Conservation (phyloP, 2,797 vertebrate species). For the Ciconia nigra region DNA sequence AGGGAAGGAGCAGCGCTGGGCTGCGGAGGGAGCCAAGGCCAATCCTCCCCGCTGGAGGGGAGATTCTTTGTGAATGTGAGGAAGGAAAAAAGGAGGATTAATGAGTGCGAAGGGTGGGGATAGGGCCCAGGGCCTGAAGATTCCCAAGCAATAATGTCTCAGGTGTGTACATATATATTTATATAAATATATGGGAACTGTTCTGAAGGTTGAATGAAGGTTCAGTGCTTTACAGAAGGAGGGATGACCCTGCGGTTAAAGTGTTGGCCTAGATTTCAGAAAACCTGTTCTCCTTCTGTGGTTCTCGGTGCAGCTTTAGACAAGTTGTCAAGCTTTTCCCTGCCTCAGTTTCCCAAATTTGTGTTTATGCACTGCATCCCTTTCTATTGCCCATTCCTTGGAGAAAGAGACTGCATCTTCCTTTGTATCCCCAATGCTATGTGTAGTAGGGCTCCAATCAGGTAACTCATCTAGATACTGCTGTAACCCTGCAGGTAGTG, state of each 20-base stretch:
- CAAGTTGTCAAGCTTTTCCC: neutral
- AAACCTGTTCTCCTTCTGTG: neutral
- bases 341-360: neutral
- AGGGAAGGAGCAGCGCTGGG: neutral
- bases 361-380: neutral
- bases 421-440: neutral
- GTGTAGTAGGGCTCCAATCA: accelerated
- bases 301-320: neutral
- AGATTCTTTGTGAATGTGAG: neutral
- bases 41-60: neutral
- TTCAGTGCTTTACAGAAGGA: neutral
- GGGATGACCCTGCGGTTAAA: neutral
- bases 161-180: neutral
- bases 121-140: neutral
- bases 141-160: neutral
- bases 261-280: neutral
- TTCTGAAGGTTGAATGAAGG: neutral
- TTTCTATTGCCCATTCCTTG: neutral
- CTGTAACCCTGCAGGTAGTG: neutral
- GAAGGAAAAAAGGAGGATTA: neutral
- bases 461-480: neutral
- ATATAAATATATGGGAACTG: neutral
- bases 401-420: neutral
- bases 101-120: neutral
- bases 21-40: neutral